Evolutionary conservation across 2,113 vertebrate genomes (phyloP), one percentile per base, ranked within the genome.

Genomic region (Pseudopipra pipra): DNA sequence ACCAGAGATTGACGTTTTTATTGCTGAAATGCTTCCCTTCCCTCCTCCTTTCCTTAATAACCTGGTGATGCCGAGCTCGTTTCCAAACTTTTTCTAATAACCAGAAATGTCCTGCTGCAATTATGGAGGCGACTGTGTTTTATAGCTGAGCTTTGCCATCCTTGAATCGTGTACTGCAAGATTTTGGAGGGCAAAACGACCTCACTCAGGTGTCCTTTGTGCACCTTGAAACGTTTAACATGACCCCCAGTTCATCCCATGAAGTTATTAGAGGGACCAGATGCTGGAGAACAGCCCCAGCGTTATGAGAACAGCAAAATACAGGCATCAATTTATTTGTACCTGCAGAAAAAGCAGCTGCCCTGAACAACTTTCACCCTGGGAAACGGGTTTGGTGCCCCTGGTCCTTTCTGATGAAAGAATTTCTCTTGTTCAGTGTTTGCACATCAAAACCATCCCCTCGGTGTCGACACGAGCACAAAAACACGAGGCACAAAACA

Each of bases 401-500:
- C 75, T 14, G 62, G 25, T 75, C 15, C 25, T 68, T 33, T 31
- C 20, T 27, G 44, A 62, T 22, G 16, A 46, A 23, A 33, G 14
- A 51, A 39, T 70, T 70, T 62, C n/a, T 30, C 71, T 25, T 15
- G 12, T 55, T 74, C 8, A 4, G 41, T 6, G 25, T 62, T 70
- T 49, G 47, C 33, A 39, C 24, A 44, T 4, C 43, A 44, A n/a
- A 24, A 8, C 17, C 2, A 0, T 14, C 13, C 18, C 27, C 8
- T 49, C 0, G 0, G 20, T 39, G 76, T 2, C 3, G 3, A 9
- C 33, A 13, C 1, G 7, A 39, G 31, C 13, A 3, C 8, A 44
- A 81, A n/a, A 87, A n/a, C 9, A 3, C 10, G 33, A 24, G 49
- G 37, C 41, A 22, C 25, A 56, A 43, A 59, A 28, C 2, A 16